Evolutionary conservation across 2,113 vertebrate genomes (phyloP), one percentile per base, ranked within the genome.

Genomic region (Ammodytes marinus): DNA sequence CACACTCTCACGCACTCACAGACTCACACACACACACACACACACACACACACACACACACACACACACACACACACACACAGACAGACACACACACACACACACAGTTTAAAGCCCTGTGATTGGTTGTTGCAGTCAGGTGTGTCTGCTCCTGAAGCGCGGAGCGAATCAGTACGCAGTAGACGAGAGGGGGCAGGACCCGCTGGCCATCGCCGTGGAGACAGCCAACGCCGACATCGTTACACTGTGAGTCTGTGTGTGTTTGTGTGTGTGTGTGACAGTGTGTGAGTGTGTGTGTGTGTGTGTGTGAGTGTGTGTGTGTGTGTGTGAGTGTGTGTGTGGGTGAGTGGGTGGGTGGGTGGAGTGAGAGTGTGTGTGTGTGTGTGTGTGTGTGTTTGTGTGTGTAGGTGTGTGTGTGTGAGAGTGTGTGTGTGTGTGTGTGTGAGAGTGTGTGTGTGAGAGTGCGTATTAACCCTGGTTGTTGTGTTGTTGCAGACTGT

Each of bases 91-190:
- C 3, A 19, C 67, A 6, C 42, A 69, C 60, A 12, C 17, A 63
- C 46, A 54, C 54, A 65, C 35, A 59, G n/a, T n/a, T n/a, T n/a
- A n/a, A n/a, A n/a, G n/a, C 0, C 10, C 15, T 79, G 7, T 77
- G 8, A 79, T 70, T 84, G 83, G 74, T 66, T 3, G 8, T 5
- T 58, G 19, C 3, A 93, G 95, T 15, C 94, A 95, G 79, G 95
- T 95, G 89, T 96, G 95, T 87, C 77, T 95, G 69, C 89, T 96
- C 68, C 71, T 96, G 76, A 95, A 95, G 90, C 91, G 93, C 86
- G 94, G 95, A 91, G 95, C 95, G 89, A 96, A 95, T 93, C 95
- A 96, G 88, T 96, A 96, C 19, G 94, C 95, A 3, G 95, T 78
- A 3, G 95, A 96, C 8, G 95, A 96, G 91, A 83, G 83, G 0